Conservation (phyloP, 1,140 invertebrate genomes). For the Heliothis virescens region DNA sequence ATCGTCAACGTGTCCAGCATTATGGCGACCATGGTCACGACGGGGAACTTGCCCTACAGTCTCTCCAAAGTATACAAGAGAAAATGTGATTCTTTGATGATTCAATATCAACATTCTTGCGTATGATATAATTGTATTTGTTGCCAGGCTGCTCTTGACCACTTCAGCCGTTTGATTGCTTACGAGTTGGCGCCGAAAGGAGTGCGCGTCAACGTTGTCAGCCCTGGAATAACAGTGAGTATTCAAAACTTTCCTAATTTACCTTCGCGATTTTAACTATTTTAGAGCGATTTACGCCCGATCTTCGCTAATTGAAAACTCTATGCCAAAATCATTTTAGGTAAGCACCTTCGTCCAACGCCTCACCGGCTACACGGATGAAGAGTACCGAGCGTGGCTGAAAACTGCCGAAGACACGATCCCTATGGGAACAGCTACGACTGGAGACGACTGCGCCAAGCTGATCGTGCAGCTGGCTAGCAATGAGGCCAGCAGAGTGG, state of each 20-base stretch:
- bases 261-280: background rate
- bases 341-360: conserved; percentile 55
- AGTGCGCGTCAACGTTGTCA: conserved; percentile 91
- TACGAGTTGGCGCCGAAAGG: conserved; percentile 89
- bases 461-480: conserved; percentile 91
- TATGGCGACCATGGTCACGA: conserved; percentile 35
- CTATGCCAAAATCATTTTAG: conserved; percentile 9
- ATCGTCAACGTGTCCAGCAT: conserved; percentile 65
- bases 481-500: conserved; percentile 10
- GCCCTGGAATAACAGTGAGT: conserved; percentile 90
- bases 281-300: too few relatives aligned
- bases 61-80: conserved; percentile 25
- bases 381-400: conserved; percentile 53
- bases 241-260: conserved; percentile 50
- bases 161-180: conserved; percentile 89
- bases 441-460: conserved; percentile 90
- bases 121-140: background rate
- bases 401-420: conserved; percentile 33
- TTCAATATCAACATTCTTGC: background rate
- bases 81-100: background rate
- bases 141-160: conserved; percentile 91
- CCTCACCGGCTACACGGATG: conserved; percentile 50
- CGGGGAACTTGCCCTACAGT: conserved; percentile 40
- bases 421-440: conserved; percentile 90
- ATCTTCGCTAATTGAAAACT: background rate